phyloP scores from a whole-genome alignment of 2,888 invertebrate species.

The Epiperipatus broadwayi region DNA sequence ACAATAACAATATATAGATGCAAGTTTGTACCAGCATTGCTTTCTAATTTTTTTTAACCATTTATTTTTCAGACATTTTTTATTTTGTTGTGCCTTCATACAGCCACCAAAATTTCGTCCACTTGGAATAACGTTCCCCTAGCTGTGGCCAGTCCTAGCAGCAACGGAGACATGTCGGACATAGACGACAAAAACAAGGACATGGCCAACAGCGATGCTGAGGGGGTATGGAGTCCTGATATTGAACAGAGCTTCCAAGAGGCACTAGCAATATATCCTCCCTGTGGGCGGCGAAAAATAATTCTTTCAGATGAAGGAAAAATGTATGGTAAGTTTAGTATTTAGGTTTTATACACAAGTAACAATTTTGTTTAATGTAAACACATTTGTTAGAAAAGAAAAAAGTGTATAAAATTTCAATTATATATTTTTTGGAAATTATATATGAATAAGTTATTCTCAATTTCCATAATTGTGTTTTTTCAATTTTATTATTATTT shows the following conservation, averaged over 20 bases:
- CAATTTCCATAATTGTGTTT: too few relatives aligned
- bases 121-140: conserved; percentile 70
- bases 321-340: conserved; percentile 90
- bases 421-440: too few relatives aligned
- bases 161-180: conserved; percentile 40
- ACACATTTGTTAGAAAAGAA: too few relatives aligned
- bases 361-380: too few relatives aligned
- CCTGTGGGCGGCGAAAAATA: conserved; percentile 96
- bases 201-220: conserved; percentile 57
- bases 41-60: too few relatives aligned
- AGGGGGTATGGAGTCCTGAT: conserved; percentile 99
- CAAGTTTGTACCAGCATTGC: too few relatives aligned
- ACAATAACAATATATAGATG: too few relatives aligned
- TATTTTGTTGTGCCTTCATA: conserved; percentile 11
- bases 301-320: conserved; percentile 99
- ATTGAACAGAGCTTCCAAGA: conserved; percentile 99
- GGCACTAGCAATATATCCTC: conserved; percentile 97
- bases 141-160: conserved; percentile 69
- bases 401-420: too few relatives aligned
- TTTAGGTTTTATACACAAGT: too few relatives aligned
- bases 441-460: too few relatives aligned
- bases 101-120: conserved; percentile 72
- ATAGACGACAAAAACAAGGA: conserved; percentile 73
- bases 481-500: too few relatives aligned
- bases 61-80: too few relatives aligned